A percentile compares a stretch with the other conserved stretches of the same genome.
phyloP scores from a whole-genome alignment of 2,797 vertebrate species.

The Podargus strigoides region DNA sequence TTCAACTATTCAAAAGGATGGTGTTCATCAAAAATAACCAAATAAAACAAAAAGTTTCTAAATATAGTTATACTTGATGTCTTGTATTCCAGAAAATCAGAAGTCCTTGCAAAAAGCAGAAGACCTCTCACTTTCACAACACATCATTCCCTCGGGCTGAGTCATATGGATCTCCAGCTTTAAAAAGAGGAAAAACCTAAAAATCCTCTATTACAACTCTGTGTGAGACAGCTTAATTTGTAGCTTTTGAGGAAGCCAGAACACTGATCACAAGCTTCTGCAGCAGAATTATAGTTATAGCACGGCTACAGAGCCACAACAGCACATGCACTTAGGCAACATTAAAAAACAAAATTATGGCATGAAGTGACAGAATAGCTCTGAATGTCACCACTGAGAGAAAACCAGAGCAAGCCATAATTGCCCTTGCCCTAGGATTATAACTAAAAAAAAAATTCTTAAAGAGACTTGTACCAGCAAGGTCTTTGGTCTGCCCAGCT shows the following conservation, averaged over 20 bases:
- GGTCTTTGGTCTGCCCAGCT: neutral
- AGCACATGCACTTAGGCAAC: accelerated
- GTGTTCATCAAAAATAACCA: neutral
- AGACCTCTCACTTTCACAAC: slow-evolving; percentile 42
- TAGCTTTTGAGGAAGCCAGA: slow-evolving; percentile 47
- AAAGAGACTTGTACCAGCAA: neutral
- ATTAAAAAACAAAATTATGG: neutral
- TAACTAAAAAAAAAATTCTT: neutral
- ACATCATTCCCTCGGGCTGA: neutral
- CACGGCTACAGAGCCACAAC: neutral
- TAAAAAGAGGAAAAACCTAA: neutral
- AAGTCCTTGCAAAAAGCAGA: neutral
- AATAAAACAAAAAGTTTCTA: neutral
- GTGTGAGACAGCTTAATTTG: slow-evolving; percentile 36
- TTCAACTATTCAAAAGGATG: neutral
- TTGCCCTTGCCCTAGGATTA: neutral
- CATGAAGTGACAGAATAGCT: neutral
- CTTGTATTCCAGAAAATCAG: neutral
- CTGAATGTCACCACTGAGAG: neutral
- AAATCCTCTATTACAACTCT: neutral
- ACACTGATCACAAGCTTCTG: neutral
- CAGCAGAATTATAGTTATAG: neutral
- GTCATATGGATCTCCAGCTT: neutral
- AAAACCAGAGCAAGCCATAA: neutral
- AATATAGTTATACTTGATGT: neutral